Conservation (phyloP, 2,113 vertebrate genomes). For the Deroptyus accipitrinus region DNA sequence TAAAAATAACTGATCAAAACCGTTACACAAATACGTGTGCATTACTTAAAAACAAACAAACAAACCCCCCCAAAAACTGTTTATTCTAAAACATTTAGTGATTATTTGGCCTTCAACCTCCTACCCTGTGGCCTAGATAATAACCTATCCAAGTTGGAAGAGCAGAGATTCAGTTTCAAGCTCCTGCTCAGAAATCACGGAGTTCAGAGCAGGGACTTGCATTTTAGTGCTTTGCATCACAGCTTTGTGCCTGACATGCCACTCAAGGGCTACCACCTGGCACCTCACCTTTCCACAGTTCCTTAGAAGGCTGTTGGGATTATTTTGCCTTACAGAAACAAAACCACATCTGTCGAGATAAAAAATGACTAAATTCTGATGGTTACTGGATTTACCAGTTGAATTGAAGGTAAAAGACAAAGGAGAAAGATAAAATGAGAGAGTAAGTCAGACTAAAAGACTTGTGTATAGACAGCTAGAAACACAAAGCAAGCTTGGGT, state of each 20-base stretch:
- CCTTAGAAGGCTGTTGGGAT: not conserved
- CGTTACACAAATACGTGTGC: not conserved
- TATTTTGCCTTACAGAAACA: not conserved
- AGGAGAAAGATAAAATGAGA: not conserved
- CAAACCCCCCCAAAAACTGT: not conserved
- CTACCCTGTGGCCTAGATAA: not conserved
- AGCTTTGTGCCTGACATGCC: not conserved
- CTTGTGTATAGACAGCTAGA: not conserved
- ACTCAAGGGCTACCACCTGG: not conserved
- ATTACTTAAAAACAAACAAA: not conserved
- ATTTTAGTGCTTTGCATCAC: not conserved
- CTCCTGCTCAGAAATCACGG: not conserved
- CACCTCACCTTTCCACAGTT: rapidly evolving
- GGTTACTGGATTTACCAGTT: not conserved
- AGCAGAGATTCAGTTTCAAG: not conserved
- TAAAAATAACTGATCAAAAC: not conserved
- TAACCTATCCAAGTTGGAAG: not conserved
- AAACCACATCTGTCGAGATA: not conserved
- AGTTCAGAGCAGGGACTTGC: not conserved
- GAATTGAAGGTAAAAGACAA: not conserved
- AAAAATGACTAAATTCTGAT: not conserved
- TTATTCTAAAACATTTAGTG: not conserved
- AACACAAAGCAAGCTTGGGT: not conserved
- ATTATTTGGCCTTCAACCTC: not conserved
- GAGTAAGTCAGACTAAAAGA: not conserved